These are phyloP conservation scores for Pampus argenteus DNA, from an alignment of 2,797 vertebrate genomes.

Conservation along the genomic window DNA sequence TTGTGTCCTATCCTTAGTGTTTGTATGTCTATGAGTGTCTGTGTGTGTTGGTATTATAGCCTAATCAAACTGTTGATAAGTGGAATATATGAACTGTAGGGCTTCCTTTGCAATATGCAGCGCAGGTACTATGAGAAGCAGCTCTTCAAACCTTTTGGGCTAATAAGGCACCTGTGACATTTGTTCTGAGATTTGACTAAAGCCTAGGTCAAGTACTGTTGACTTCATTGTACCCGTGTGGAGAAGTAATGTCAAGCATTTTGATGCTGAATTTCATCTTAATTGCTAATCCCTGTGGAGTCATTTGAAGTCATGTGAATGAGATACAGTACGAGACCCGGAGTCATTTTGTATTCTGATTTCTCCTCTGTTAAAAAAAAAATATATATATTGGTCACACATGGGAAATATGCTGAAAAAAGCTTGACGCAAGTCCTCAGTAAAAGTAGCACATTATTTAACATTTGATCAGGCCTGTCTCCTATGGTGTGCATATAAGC, in stretches of 20 bases:
- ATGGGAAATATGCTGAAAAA: slow-evolving; percentile 18
- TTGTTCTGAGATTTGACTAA: slow-evolving; percentile 52
- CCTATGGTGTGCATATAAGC: slow-evolving; percentile 73
- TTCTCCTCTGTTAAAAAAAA: slow-evolving; percentile 26
- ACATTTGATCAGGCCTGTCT: slow-evolving; percentile 76
- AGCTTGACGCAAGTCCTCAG: slow-evolving; percentile 55
- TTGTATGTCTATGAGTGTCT: slow-evolving; percentile 78
- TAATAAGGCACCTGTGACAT: slow-evolving; percentile 62
- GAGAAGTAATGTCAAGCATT: slow-evolving; percentile 45
- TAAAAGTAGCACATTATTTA: slow-evolving; percentile 74
- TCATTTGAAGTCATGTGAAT: slow-evolving; percentile 45
- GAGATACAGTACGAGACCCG: slow-evolving; percentile 22
- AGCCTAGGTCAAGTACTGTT: slow-evolving; percentile 51
- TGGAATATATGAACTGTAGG: slow-evolving; percentile 86
- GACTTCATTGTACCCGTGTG: slow-evolving; percentile 36
- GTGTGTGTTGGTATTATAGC: slow-evolving; percentile 77
- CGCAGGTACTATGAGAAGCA: slow-evolving; percentile 84
- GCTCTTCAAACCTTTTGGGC: slow-evolving; percentile 75
- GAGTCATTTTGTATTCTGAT: slow-evolving; percentile 33
- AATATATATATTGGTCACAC: background rate
- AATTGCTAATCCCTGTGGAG: slow-evolving; percentile 53
- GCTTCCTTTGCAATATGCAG: slow-evolving; percentile 90
- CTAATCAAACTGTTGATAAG: slow-evolving; percentile 83
- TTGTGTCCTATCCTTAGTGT: slow-evolving; percentile 78
- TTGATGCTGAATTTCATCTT: slow-evolving; percentile 43